Conservation (phyloP, 2,888 invertebrate species). For the Meiosimyza decipiens region DNA sequence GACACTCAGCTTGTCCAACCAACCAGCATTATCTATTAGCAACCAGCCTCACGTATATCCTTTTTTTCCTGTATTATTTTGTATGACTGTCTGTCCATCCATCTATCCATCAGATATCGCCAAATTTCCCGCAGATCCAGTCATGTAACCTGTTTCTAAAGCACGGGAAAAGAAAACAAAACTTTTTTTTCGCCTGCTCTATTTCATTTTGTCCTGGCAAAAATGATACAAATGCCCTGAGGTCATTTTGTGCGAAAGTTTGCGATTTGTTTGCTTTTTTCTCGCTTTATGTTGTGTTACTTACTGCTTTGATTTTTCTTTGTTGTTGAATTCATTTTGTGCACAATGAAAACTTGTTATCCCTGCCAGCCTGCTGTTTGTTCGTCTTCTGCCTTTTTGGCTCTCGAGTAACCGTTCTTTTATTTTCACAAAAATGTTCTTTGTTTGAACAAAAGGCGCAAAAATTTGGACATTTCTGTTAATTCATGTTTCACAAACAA, state of each 20-base stretch:
- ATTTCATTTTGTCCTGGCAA: background rate
- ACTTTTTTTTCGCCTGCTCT: constrained; percentile 7
- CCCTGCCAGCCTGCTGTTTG: background rate
- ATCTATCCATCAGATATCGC: constrained; percentile 16
- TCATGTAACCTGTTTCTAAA: constrained; percentile 23
- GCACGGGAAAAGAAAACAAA: constrained; percentile 32
- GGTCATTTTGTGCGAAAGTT: constrained; percentile 43
- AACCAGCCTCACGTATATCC: constrained; percentile 35
- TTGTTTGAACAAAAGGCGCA: constrained; percentile 48
- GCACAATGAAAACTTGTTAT: background rate
- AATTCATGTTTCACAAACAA: constrained; percentile 47
- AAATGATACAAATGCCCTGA: constrained; percentile 28
- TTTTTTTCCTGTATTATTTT: constrained; percentile 26
- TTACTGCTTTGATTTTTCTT: constrained; percentile 6
- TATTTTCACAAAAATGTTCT: constrained; percentile 13
- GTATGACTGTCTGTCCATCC: constrained; percentile 17
- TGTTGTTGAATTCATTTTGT: constrained; percentile 21
- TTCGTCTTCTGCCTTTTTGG: background rate
- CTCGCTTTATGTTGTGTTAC: constrained; percentile 9
- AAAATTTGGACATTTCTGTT: constrained; percentile 60
- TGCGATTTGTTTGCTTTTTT: constrained; percentile 30
- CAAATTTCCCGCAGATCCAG: background rate
- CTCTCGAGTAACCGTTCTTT: constrained; percentile 3
- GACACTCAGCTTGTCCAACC: constrained; percentile 42
- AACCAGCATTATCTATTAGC: constrained; percentile 18